phyloP scores from a whole-genome alignment of 2,888 invertebrate species.

The Embidobia sp. region DNA sequence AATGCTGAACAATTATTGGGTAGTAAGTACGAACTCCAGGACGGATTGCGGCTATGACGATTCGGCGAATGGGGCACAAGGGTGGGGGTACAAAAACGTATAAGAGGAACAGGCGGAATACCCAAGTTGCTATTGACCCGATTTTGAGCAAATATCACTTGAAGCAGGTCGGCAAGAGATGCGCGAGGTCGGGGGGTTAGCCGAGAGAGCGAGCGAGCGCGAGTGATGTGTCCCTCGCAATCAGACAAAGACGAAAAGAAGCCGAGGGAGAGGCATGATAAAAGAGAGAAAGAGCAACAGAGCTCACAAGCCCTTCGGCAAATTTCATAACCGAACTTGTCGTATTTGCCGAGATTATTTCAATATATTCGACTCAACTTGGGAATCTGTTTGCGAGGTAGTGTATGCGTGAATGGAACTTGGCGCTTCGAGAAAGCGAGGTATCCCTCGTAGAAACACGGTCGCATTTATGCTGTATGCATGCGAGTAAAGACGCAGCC shows the following conservation, averaged over 20 bases:
- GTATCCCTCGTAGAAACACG: constrained; percentile 61
- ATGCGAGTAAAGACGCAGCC: constrained; percentile 60
- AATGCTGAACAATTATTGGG: constrained; percentile 72
- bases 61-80: constrained; percentile 63
- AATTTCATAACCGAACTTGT: constrained; percentile 82
- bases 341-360: constrained; percentile 82
- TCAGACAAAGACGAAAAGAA: constrained; percentile 66
- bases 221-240: constrained; percentile 41
- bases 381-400: constrained; percentile 81
- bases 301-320: constrained; percentile 81
- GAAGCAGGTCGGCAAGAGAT: constrained; percentile 75
- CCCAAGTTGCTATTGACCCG: constrained; percentile 82
- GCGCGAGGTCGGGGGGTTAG: constrained; percentile 66
- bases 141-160: constrained; percentile 81
- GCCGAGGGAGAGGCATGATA: constrained; percentile 58
- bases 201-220: constrained; percentile 63
- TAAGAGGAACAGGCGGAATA: constrained; percentile 79
- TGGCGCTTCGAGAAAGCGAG: constrained; percentile 69
- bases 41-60: constrained; percentile 67
- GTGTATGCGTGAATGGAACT: constrained; percentile 81
- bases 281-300: constrained; percentile 69
- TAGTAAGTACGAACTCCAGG: constrained; percentile 68
- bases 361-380: constrained; percentile 82
- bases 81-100: constrained; percentile 73
- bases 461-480: constrained; percentile 56